Evolutionary conservation across 2,797 vertebrate species (phyloP).

Genomic region (Threskiornis aethiopicus): DNA sequence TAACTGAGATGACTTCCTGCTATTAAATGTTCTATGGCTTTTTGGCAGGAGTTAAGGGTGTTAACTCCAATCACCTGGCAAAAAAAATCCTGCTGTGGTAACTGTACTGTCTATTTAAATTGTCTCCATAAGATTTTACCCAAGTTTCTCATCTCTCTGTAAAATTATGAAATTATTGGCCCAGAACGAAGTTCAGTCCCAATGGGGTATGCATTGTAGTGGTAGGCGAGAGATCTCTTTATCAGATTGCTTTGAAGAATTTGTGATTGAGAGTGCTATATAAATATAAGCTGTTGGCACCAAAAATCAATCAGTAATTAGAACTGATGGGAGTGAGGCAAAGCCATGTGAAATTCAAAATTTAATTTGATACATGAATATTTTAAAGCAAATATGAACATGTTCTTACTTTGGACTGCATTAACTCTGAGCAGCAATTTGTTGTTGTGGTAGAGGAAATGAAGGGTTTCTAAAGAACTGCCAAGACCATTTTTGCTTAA

Average conservation of each 20-base stretch:
- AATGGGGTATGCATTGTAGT: fast-evolving
- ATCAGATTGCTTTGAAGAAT: slow-evolving; percentile 20
- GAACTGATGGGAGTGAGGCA: slow-evolving; percentile 13
- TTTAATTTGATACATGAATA: slow-evolving; percentile 45
- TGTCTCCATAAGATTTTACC: not conserved
- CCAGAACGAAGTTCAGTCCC: not conserved
- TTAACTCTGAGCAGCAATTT: slow-evolving; percentile 32
- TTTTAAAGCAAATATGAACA: slow-evolving; percentile 29
- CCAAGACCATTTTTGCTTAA: not conserved
- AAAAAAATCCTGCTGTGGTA: not conserved
- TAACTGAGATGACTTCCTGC: not conserved
- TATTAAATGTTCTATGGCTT: not conserved
- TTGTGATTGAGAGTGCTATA: not conserved
- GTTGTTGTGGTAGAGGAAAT: not conserved
- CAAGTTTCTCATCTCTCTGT: not conserved
- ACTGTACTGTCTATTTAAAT: slow-evolving; percentile 2
- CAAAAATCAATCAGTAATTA: slow-evolving; percentile 48
- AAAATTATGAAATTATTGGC: not conserved
- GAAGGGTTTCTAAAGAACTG: not conserved
- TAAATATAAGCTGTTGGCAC: not conserved
- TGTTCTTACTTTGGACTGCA: not conserved
- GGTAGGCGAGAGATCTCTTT: not conserved
- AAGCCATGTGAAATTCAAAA: slow-evolving; percentile 31
- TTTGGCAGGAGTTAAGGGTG: slow-evolving; percentile 15
- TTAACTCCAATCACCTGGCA: slow-evolving; percentile 22